Base-by-base conservation (phyloP, 64 coral and sea anemone genomes). In the Montipora sp. region DNA sequence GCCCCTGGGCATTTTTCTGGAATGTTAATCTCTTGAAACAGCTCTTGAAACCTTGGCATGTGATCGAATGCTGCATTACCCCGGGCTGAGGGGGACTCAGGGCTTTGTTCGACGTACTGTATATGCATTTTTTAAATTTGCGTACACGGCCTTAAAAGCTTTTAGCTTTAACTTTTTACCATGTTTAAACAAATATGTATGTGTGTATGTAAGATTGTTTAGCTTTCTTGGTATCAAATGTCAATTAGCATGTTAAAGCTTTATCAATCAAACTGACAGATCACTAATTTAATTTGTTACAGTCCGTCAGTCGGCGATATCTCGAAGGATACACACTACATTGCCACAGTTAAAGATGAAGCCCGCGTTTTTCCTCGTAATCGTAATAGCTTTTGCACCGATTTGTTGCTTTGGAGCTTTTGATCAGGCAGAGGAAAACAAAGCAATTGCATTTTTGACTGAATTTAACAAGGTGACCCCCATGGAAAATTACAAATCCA, bases 371-470 rank as follows among this genome's bases (percentile, higher is more conserved):
- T 15, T 16, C 16, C 22, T 89, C 14, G 49, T 50, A 36, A 18
- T 77, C 44, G 21, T 77, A 0, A 22, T 15, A 5, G 10, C 43
- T 1, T 48, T 59, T 2, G 48, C 22, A 43, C 72, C 87, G 5
- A 59, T 59, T 75, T 43, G 58, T 18, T 18, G 16, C 51, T 36
- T 9, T 8, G 75, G 72, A 12, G 59, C 59, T 7, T 10, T 85
- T 80, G 86, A 96, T 45, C 48, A 68, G 9, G 71, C 4, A 5
- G 90, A 89, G 63, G 90, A 96, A 49, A 11, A 18, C 0, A 93
- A 50, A 90, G 94, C 94, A 6, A n/a, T 51, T 43, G 75, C 59
- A 44, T 95, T 95, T 60, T 57, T 98, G 49, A 76, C 43, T 1
- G 44, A 48, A 5, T 95, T 90, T 87, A 98, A 98, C 87, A 61